Base-by-base conservation (phyloP, 2,888 invertebrate species). In the Elegia similella region DNA sequence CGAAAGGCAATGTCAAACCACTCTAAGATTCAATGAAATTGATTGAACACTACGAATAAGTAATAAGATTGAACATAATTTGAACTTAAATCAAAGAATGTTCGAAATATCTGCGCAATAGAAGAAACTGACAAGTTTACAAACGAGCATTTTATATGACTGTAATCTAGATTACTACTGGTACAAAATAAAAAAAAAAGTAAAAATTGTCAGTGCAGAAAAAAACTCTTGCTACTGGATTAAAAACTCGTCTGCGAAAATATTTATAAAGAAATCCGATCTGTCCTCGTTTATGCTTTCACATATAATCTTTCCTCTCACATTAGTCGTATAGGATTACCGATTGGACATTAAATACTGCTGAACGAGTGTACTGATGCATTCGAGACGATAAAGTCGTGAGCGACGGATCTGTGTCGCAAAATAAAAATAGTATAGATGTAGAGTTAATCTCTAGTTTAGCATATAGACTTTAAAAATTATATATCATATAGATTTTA, bases 371-470 rank as follows among this genome's bases (percentile, higher is more conserved):
- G 75, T 77, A 84, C 77, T 74, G 83, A 85, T 85, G 79, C 78
- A 69, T 79, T 70, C 64, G 68, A 69, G 68, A 73, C 73, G 86
- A 87, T 87, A 84, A 81, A 80, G 80, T 82, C 86, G 84, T 86
- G 86, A 82, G 80, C 73, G 53, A 67, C 65, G 77, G 74, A 85
- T 84, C 82, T 73, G 72, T 72, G 70, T 65, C 64, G 62, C 58
- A 64, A 7, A 15, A 10, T 15, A 32, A 32, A 15, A 13, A 48
- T 32, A 48, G 32, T 13, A 5, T 5, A 23, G 46, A 23, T 2
- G 1, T n/a, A 3, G 12, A 8, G 2, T 38, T 38, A 0, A 38
- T n/a, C 5, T 3, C 23, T 23, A 23, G 23, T 5, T 3, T 23
- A 23, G 23, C n/a, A n/a, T n/a, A n/a, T n/a, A n/a, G n/a, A n/a